Evolutionary conservation across 1,140 invertebrate species (phyloP).

Genomic region (Pissodes strobi): DNA sequence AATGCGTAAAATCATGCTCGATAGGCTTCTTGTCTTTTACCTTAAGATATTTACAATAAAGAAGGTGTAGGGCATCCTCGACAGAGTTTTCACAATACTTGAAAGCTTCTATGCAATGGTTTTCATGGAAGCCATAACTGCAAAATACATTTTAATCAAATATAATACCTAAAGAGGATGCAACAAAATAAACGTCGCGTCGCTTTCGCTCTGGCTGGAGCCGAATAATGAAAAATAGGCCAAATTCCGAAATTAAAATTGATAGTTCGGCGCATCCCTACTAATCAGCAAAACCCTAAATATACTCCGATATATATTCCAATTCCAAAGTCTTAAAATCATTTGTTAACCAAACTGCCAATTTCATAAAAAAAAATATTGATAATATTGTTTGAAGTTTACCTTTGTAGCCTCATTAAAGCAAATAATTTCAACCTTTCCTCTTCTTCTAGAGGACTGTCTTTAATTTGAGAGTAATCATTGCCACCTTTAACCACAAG

Average conservation of each 20-base stretch:
- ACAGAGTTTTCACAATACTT: conserved; percentile 65
- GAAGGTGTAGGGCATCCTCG: conserved; percentile 68
- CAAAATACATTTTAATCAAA: conserved; percentile 36
- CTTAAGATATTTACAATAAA: conserved; percentile 72
- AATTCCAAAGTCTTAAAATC: too few relatives aligned
- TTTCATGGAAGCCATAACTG: conserved; percentile 71
- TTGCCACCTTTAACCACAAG: conserved; percentile 71
- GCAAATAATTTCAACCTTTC: conserved; percentile 70
- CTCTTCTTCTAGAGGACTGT: conserved; percentile 58
- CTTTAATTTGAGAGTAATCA: conserved; percentile 65
- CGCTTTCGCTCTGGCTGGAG: too few relatives aligned
- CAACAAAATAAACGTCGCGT: too few relatives aligned
- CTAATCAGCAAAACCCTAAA: too few relatives aligned
- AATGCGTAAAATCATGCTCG: conserved; percentile 54
- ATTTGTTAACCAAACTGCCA: too few relatives aligned
- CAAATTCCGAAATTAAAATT: too few relatives aligned
- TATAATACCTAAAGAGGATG: too few relatives aligned
- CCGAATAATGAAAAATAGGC: too few relatives aligned
- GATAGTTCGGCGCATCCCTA: too few relatives aligned
- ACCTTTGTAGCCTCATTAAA: conserved; percentile 70
- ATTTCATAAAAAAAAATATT: too few relatives aligned
- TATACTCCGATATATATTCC: too few relatives aligned
- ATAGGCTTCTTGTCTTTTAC: conserved; percentile 51
- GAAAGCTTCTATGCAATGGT: conserved; percentile 75
- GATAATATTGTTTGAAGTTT: too few relatives aligned